Base-by-base conservation (phyloP, 2,888 invertebrate genomes). In the Synanthedon formicaeformis region DNA sequence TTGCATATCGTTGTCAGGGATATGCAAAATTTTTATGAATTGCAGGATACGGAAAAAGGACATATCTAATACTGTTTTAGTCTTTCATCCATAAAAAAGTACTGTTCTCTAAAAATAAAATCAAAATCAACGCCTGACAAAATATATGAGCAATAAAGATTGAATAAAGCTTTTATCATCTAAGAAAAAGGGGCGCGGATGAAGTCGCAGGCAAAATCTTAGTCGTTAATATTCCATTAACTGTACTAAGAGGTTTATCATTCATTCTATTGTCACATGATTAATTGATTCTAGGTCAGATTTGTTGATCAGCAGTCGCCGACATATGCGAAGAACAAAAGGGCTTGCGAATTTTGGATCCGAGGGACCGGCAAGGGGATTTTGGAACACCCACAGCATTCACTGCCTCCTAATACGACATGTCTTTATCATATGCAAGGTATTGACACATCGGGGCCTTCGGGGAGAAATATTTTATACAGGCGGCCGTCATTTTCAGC, bases 311-410 rank as follows among this genome's bases (percentile, higher is more conserved):
- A 92, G 58, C 93, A 94, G 71, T 93, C 94, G 27, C 94, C 94
- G 27, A 92, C 93, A 27, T 96, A 93, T 74, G 91, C 94, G n/a
- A 93, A 93, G 72, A 94, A 93, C 78, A 95, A 96, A 73, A 91
- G 93, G 56, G 90, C 91, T 27, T 96, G 96, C 71, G 96, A 95
- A 72, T 96, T 96, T 71, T 95, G 94, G 94, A 89, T 96, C 59
- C 88, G 94, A 57, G 95, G 95, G 4, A 92, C 93, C 1, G 92
- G 92, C 1, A 91, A 91, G 52, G 96, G 96, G n/a, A 85, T 94
- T 4, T 71, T 96, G 51, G 93, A 95, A 64, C 95, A 94, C 69
- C 96, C 96, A 0, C 90, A 92, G 61, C 96, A 96, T 81, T 94
- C 96, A 3, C 79, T 96, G 58, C 93, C 96, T 0, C 93, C 95